A percentile compares a stretch with the other conserved stretches of the same genome.
Conservation (phyloP, 2,113 vertebrate species). For the Heterocephalus glaber region DNA sequence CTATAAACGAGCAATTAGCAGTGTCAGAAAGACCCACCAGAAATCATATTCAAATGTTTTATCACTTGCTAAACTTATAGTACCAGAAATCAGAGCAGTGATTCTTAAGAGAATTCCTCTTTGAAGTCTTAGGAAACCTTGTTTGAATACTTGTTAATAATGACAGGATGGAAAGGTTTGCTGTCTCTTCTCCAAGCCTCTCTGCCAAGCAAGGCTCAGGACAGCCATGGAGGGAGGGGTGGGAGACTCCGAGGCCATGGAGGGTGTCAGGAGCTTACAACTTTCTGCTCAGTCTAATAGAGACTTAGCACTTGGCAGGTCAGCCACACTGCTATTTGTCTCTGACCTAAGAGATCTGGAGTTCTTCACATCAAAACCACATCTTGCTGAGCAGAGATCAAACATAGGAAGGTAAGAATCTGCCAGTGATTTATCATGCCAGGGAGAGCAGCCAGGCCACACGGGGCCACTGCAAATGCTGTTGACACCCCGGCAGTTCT, state of each 20-base stretch:
- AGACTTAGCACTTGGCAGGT: slow-evolving; percentile 94
- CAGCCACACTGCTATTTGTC: slow-evolving; percentile 93
- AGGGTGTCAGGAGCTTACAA: slow-evolving; percentile 87
- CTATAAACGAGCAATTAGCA: neutral
- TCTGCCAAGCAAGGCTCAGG: slow-evolving; percentile 25
- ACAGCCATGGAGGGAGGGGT: neutral
- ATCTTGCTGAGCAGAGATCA: slow-evolving; percentile 97
- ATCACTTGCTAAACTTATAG: neutral
- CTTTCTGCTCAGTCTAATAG: slow-evolving; percentile 92
- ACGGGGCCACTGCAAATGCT: slow-evolving; percentile 86
- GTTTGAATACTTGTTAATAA: neutral
- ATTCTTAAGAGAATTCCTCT: neutral
- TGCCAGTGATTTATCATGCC: slow-evolving; percentile 96
- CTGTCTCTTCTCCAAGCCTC: slow-evolving; percentile 10
- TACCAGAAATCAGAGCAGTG: neutral
- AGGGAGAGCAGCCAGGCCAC: slow-evolving; percentile 88
- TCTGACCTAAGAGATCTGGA: slow-evolving; percentile 97
- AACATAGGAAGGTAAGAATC: slow-evolving; percentile 94
- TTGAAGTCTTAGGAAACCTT: neutral
- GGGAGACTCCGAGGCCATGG: slow-evolving; percentile 44
- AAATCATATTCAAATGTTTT: slow-evolving; percentile 12
- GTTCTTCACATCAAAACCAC: slow-evolving; percentile 99
- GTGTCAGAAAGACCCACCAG: slow-evolving; percentile 9
- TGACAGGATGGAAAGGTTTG: slow-evolving; percentile 15
- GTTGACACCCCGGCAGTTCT: slow-evolving; percentile 86